phyloP scores from a whole-genome alignment of 1,140 invertebrate species.

The Drosophila mojavensis region DNA sequence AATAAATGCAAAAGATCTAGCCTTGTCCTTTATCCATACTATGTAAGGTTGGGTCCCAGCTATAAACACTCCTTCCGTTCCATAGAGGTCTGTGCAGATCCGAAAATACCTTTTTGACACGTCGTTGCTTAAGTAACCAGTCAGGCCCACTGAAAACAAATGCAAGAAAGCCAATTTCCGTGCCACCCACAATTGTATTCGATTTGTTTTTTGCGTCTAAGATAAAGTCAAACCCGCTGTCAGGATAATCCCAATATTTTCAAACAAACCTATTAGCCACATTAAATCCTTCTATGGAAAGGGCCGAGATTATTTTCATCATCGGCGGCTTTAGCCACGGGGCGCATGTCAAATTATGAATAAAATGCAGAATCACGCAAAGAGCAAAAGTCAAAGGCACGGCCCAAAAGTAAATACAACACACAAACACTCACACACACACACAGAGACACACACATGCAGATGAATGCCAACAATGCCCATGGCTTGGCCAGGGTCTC shows the following conservation, averaged over 20 bases:
- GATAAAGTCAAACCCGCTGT: conserved; percentile 58
- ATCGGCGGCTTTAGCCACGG: conserved; percentile 83
- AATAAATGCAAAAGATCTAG: too few species aligned
- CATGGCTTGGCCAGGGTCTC: conserved; percentile 37
- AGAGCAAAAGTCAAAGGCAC: conserved; percentile 66
- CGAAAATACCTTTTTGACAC: too few species aligned
- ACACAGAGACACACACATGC: conserved; percentile 2
- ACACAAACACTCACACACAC: conserved; percentile 9
- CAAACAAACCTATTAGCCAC: conserved; percentile 80
- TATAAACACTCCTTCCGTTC: too few species aligned
- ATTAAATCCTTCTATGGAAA: conserved; percentile 80
- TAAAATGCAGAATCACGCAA: conserved; percentile 82
- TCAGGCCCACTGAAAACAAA: conserved; percentile 28
- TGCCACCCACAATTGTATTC: conserved; percentile 49
- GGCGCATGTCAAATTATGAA: conserved; percentile 83
- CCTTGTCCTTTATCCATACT: too few species aligned
- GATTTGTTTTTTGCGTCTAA: conserved; percentile 19
- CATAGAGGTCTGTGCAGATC: too few species aligned
- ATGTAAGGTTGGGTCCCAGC: too few species aligned
- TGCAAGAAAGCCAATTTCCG: conserved; percentile 1
- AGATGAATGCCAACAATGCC: conserved; percentile 26
- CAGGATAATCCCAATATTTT: conserved; percentile 82
- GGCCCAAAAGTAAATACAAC: conserved; percentile 28
- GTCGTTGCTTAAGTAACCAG: conserved; percentile 16
- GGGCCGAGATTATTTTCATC: conserved; percentile 77